phyloP scores from a whole-genome alignment of 2,113 vertebrate species.

The Sceloporus undulatus region DNA sequence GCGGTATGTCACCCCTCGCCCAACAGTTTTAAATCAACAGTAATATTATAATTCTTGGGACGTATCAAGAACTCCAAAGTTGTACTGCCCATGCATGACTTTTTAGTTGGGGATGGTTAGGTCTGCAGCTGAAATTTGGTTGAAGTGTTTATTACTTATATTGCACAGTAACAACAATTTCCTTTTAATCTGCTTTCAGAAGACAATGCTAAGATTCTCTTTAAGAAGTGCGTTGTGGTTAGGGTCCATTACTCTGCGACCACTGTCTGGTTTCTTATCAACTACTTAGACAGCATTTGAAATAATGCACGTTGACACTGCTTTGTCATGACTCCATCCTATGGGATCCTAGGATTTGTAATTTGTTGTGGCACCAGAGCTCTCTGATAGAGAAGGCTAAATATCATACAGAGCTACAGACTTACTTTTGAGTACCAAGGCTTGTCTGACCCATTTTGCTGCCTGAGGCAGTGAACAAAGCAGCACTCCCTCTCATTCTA shows the following conservation, averaged over 20 bases:
- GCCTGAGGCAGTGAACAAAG: too few relatives aligned
- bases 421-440: too few relatives aligned
- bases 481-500: too few relatives aligned
- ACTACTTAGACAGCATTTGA: too few relatives aligned
- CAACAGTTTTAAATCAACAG: constrained; percentile 22
- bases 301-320: too few relatives aligned
- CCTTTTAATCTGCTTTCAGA: background rate
- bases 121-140: background rate
- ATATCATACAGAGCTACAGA: too few relatives aligned
- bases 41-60: constrained; percentile 16
- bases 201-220: background rate
- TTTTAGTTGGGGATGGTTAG: background rate
- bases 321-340: too few relatives aligned
- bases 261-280: too few relatives aligned
- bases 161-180: background rate
- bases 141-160: background rate
- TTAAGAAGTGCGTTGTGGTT: background rate
- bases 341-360: too few relatives aligned
- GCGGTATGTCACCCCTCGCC: constrained; percentile 17
- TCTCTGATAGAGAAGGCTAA: too few relatives aligned
- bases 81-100: background rate
- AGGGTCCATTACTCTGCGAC: background rate
- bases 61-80: background rate
- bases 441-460: too few relatives aligned
- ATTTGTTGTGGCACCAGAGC: too few relatives aligned